Percentiles rank a stretch among this genome's conserved stretches.
Conservation (phyloP, 1,140 invertebrate species). For the Sinella curviseta region DNA sequence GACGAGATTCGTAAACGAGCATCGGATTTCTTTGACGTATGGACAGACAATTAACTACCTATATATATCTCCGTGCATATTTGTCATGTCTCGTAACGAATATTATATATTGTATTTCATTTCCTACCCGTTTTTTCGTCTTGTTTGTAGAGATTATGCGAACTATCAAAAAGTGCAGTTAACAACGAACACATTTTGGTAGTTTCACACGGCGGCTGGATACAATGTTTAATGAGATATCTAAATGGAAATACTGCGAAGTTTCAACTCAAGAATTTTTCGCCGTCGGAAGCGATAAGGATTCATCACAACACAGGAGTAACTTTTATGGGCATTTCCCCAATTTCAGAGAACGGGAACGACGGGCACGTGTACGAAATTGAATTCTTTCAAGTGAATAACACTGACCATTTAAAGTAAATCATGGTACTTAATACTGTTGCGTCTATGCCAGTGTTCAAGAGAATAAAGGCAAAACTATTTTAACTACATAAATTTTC, state of each 20-base stretch:
- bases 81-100: background rate
- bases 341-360: constrained; percentile 1
- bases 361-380: constrained; percentile 4
- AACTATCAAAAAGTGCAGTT: background rate
- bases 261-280: constrained; percentile 33
- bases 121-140: background rate
- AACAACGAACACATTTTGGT: constrained; percentile 33
- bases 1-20: constrained; percentile 27
- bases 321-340: constrained; percentile 21
- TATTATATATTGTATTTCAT: background rate
- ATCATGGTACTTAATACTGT: too few species aligned
- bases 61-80: background rate
- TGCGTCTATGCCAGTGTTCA: too few species aligned
- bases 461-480: too few species aligned
- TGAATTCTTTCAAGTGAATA: constrained; percentile 29
- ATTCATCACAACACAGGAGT: constrained; percentile 40
- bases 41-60: too few species aligned
- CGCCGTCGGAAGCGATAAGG: background rate
- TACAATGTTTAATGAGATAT: constrained; percentile 32
- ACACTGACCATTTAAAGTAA: constrained; percentile 34
- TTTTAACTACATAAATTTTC: too few species aligned
- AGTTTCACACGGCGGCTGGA: constrained; percentile 42
- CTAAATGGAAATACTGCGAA: background rate
- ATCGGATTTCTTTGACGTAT: constrained; percentile 31
- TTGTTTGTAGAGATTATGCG: constrained; percentile 32